Evolutionary conservation across 1,140 invertebrate species (phyloP), one percentile per base, ranked within the genome.

Genomic region (Ephestia elutella): DNA sequence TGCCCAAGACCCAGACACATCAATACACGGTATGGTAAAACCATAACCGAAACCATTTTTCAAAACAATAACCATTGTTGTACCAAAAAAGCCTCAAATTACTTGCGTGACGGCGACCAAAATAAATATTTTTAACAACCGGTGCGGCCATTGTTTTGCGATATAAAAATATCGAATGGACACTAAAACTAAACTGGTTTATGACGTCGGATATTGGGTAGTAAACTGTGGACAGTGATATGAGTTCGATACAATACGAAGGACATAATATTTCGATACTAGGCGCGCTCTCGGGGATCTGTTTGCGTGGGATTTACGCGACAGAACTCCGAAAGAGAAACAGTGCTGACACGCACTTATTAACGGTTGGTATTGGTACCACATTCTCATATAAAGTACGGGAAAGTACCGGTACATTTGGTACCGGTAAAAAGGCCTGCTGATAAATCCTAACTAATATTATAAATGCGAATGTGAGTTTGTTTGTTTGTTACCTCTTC

Each of bases 141-240:
- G 2, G 10, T 4, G 18, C 1, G 11, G 50, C 18, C n/a, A 53
- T 53, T 53, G 50, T 49, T 60, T 57, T 30, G 5, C 18, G 59
- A 18, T 49, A 32, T 62, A 57, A 62, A 54, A 62, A 57, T 54
- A 53, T 57, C 50, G 25, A 54, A 62, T 54, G 15, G 50, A 32
- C 55, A 30, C 50, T 62, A 57, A 57, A 57, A 50, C 28, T 32
- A 62, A 62, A 30, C 32, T 30, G 54, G 21, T 63, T 58, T 63
- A 58, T 51, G 56, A 53, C 18, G 13, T 17, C 32, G 53, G 56
- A 63, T 58, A 63, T 58, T 56, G 61, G 60, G 56, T 18, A 19
- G 56, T 63, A 63, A 63, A 63, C 15, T 8, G 11, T 32, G 54
- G 17, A 19, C 44, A 10, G 25, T 54, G 28, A 35, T 35, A 35